Base-by-base conservation (phyloP, 1,140 invertebrate species). In the Drosophila quadrilineata region DNA sequence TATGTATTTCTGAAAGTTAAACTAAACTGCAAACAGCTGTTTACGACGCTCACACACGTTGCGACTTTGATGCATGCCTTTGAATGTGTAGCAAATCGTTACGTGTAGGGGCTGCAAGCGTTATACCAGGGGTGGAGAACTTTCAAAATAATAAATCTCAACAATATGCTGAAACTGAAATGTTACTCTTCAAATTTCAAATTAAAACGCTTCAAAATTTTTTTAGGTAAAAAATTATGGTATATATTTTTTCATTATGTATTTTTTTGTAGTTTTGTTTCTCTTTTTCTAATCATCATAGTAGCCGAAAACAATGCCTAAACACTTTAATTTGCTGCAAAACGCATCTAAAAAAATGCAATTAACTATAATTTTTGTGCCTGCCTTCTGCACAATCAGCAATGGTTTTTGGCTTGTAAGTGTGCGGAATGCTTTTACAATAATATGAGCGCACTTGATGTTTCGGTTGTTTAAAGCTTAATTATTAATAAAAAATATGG, bases 191-290 rank as follows among this genome's bases (percentile, higher is more conserved):
- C n/a, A 33, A 28, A 9, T 14, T 40, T 31, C 8, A 3, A 16
- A 12, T 3, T 16, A 10, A 54, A 19, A 54, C 29, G n/a, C n/a
- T n/a, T n/a, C n/a, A n/a, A 33, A 35, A 6, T 31, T 2, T 26
- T n/a, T 48, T 70, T 75, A 75, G 74, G 79, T 85, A 85, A 80
- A 84, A 85, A 85, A 85, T 85, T 85, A 85, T 79, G 33, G 68
- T 85, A 86, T 85, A 76, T 79, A 71, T 85, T 84, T 59, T 41
- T 79, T 82, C 53, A 71, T 76, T 9, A 70, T 75, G 45, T 58
- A 41, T 62, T 56, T 82, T 65, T 56, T 71, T 62, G 46, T 77
- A 66, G 57, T 71, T 71, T 57, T 77, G 56, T 54, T 57, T n/a
- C n/a, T n/a, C n/a, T 46, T 54, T 54, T 43, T 79, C 74, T 85